A percentile compares a stretch with the other conserved stretches of the same genome.
Evolutionary conservation across 2,888 invertebrate genomes (phyloP).

Genomic region (Stenichneumon culpator): DNA sequence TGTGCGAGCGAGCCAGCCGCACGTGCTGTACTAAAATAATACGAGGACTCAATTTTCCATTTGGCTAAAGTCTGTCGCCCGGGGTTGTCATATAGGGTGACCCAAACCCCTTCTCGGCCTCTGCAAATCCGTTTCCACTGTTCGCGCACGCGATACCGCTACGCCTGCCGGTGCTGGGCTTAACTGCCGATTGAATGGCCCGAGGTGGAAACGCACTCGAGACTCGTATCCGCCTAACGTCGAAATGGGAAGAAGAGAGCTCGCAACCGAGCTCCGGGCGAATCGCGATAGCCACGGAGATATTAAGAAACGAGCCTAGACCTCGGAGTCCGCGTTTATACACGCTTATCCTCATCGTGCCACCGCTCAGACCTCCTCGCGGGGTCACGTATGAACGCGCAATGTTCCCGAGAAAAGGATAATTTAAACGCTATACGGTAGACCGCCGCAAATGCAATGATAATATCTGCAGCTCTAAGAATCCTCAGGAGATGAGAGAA

Average conservation of each 20-base stretch:
- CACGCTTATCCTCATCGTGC: not conserved
- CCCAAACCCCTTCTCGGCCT: constrained; percentile 45
- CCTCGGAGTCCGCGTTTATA: constrained; percentile 18
- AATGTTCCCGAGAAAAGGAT: constrained; percentile 48
- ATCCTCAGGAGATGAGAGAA: constrained; percentile 21
- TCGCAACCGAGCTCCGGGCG: constrained; percentile 21
- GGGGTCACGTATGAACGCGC: constrained; percentile 52
- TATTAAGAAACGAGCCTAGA: constrained; percentile 67
- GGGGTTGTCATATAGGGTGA: constrained; percentile 49
- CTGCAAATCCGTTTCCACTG: constrained; percentile 61
- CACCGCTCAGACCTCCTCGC: not conserved
- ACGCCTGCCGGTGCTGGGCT: constrained; percentile 54
- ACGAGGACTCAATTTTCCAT: constrained; percentile 82
- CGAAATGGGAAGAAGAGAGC: constrained; percentile 35
- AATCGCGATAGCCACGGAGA: constrained; percentile 60
- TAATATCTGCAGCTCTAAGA: constrained; percentile 31
- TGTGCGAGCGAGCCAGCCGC: constrained; percentile 62
- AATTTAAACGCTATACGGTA: constrained; percentile 32
- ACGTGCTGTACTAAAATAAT: constrained; percentile 81
- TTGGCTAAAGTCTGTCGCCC: constrained; percentile 70
- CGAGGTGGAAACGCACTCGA: constrained; percentile 69
- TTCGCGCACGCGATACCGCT: constrained; percentile 53
- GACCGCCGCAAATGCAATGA: constrained; percentile 47
- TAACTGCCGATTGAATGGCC: constrained; percentile 75
- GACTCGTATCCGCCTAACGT: constrained; percentile 45